phyloP scores from a whole-genome alignment of 1,140 invertebrate species.

The Glossosoma conforme region DNA sequence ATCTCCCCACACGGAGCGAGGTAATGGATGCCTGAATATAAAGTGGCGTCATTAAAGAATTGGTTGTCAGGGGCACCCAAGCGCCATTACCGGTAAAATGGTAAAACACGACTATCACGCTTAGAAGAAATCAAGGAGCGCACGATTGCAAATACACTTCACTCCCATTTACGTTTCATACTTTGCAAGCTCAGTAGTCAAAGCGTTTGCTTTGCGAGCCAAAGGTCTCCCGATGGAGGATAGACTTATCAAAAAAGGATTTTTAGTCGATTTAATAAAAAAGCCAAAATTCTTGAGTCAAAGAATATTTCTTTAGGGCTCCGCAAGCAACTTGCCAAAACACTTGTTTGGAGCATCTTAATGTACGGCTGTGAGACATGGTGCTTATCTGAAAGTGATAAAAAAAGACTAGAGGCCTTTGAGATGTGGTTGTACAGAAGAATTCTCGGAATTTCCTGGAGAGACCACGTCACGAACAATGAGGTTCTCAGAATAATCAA shows the following conservation, averaged over 20 bases:
- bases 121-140: background rate
- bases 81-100: constrained; percentile 20
- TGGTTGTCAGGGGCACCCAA: constrained; percentile 21
- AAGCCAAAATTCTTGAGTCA: no score
- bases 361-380: no score
- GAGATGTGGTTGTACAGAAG: no score
- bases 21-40: constrained; percentile 27
- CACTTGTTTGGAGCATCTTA: no score
- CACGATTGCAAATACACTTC: background rate
- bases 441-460: no score
- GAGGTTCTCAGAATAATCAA: no score
- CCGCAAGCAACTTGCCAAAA: no score
- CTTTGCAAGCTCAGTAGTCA: constrained; percentile 3
- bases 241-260: constrained; percentile 6
- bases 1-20: background rate
- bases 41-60: constrained; percentile 29
- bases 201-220: constrained; percentile 4
- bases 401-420: no score
- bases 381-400: no score
- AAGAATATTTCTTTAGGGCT: no score
- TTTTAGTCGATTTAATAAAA: no score
- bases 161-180: background rate
- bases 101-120: background rate
- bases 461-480: no score
- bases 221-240: background rate